Conservation (phyloP, 1,140 invertebrate species). For the Drosophila triauraria region DNA sequence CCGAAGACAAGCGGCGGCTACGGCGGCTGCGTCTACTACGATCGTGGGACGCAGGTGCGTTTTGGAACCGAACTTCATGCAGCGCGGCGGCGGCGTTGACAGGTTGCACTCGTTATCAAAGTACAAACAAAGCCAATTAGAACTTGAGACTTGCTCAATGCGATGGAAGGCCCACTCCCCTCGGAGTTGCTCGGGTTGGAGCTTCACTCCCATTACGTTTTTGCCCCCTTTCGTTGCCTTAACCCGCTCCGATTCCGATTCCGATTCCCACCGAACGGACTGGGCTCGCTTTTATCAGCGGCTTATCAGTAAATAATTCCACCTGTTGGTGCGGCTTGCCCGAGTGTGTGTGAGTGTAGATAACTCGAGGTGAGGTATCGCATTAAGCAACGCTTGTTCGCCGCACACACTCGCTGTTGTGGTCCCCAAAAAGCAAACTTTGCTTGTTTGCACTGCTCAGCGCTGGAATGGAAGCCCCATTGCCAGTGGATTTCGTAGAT, state of each 20-base stretch:
- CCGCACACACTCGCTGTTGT: constrained; percentile 13
- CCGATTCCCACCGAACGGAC: constrained; percentile 1
- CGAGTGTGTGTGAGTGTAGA: constrained; percentile 44
- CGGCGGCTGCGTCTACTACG: background rate
- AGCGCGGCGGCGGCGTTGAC: background rate
- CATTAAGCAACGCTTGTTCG: constrained; percentile 63
- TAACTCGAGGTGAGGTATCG: constrained; percentile 69
- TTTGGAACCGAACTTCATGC: constrained; percentile 29
- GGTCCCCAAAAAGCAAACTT: constrained; percentile 53
- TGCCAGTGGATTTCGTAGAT: constrained; percentile 76
- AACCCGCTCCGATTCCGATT: constrained; percentile 30
- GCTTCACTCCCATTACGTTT: constrained; percentile 32
- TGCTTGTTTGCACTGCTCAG: constrained; percentile 74
- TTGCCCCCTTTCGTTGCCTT: constrained; percentile 17
- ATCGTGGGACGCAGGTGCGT: constrained; percentile 43
- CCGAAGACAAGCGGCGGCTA: background rate
- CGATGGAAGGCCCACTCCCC: background rate
- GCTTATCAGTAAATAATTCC: constrained; percentile 83
- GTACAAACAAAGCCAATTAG: constrained; percentile 68
- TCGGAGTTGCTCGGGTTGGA: background rate
- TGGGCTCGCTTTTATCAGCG: constrained; percentile 71
- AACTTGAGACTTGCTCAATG: constrained; percentile 65
- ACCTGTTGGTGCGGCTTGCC: constrained; percentile 64
- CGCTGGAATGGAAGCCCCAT: constrained; percentile 57
- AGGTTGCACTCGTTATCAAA: constrained; percentile 58